These are phyloP conservation scores for Alligator mississippiensis DNA, from an alignment of 2,113 vertebrate genomes.

Conservation along the genomic window DNA sequence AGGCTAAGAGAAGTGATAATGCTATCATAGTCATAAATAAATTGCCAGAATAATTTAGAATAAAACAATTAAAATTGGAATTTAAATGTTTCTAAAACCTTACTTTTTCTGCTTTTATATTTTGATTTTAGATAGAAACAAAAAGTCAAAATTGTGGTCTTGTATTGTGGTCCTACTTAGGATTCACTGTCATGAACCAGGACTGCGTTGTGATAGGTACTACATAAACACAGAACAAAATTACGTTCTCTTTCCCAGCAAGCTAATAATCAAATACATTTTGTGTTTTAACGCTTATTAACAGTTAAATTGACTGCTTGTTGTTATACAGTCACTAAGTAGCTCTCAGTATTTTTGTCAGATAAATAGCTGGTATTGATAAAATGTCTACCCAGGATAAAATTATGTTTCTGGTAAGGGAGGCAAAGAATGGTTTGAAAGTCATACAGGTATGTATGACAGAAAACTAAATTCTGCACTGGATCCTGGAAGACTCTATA, in stretches of 20 bases:
- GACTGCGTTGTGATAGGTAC: neutral
- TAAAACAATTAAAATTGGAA: neutral
- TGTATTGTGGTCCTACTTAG: neutral
- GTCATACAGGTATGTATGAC: neutral
- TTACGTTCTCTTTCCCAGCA: neutral
- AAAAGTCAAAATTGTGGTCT: neutral
- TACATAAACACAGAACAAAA: neutral
- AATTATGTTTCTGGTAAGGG: neutral
- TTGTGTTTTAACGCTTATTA: neutral
- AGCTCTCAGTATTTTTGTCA: neutral
- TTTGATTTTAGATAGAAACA: neutral
- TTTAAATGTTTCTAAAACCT: neutral
- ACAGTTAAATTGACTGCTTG: neutral
- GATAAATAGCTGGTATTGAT: neutral
- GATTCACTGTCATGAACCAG: neutral
- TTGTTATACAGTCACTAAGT: neutral
- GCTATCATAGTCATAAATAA: neutral
- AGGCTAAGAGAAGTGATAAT: neutral
- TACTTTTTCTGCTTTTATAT: fast-evolving
- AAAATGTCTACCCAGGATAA: neutral
- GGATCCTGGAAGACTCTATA: slow-evolving; percentile 4
- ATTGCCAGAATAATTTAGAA: neutral
- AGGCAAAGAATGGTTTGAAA: neutral
- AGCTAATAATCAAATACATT: neutral
- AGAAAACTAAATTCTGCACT: neutral